Evolutionary conservation across 2,113 vertebrate species (phyloP).

Genomic region (Chinchilla lanigera): DNA sequence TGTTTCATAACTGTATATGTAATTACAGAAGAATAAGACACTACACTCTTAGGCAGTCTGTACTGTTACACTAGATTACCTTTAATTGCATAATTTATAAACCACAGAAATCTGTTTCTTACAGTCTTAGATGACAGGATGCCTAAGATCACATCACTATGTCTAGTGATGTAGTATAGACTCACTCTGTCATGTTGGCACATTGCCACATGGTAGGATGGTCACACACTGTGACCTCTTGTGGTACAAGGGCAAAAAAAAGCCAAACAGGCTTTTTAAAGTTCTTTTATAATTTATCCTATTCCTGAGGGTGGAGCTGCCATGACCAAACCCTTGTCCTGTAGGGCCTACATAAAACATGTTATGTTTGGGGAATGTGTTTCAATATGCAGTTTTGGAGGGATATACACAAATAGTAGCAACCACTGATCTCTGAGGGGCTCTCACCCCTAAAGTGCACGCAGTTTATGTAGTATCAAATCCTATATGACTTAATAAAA

Average conservation of each 20-base stretch:
- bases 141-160: background rate
- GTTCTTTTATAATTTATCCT: background rate
- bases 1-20: background rate
- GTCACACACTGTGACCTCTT: background rate
- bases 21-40: background rate
- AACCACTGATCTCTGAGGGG: background rate
- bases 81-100: background rate
- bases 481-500: background rate
- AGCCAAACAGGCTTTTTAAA: background rate
- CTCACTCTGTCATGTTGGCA: background rate
- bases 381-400: background rate
- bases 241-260: background rate
- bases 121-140: background rate
- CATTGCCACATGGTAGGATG: background rate
- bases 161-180: too few relatives aligned
- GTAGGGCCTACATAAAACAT: background rate
- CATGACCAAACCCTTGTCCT: background rate
- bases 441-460: background rate
- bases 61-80: background rate
- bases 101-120: background rate
- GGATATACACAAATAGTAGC: background rate
- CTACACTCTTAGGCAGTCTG: background rate
- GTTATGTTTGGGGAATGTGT: background rate
- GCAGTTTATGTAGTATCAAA: background rate
- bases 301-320: background rate